Base-by-base conservation (phyloP, 1,140 invertebrate species). In the Drosophila ironensis region DNA sequence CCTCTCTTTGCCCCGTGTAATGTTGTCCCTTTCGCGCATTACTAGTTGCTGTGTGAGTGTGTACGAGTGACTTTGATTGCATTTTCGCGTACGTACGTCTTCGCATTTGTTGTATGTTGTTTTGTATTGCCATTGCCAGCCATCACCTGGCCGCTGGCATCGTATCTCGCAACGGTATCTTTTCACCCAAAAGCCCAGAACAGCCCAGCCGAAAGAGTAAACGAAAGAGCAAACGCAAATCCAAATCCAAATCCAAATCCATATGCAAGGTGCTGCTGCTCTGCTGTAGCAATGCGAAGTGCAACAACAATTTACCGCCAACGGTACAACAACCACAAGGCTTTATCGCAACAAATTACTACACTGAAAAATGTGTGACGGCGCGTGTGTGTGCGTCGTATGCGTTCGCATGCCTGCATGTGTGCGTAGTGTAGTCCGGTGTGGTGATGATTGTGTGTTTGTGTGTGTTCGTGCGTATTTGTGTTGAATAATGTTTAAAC, bases 401-500 rank as follows among this genome's bases (percentile, higher is more conserved):
- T 80, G n/a, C n/a, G n/a, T n/a, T n/a, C n/a, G n/a, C n/a, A n/a
- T n/a, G n/a, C n/a, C n/a, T n/a, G n/a, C n/a, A n/a, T n/a, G n/a
- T n/a, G n/a, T n/a, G n/a, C n/a, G n/a, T n/a, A n/a, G n/a, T n/a
- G n/a, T n/a, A n/a, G n/a, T n/a, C n/a, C n/a, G n/a, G n/a, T n/a
- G n/a, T n/a, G n/a, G n/a, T n/a, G n/a, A n/a, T n/a, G n/a, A n/a
- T n/a, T 57, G 71, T 66, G n/a, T n/a, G n/a, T n/a, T n/a, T n/a
- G 22, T 47, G 46, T 66, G 52, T 38, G 61, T 25, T 46, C 40
- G 52, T 63, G 50, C 50, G 76, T 80, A 70, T 78, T 78, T 80
- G 70, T 74, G 71, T 78, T 78, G 64, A 78, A 78, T 80, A 80
- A 80, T 78, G 70, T 78, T 80, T 74, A 80, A 78, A 80, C 56